A percentile compares a stretch with the other conserved stretches of the same genome.
These are phyloP conservation scores for Vanessa cardui DNA, from an alignment of 2,888 invertebrate species.

Conservation along the genomic window DNA sequence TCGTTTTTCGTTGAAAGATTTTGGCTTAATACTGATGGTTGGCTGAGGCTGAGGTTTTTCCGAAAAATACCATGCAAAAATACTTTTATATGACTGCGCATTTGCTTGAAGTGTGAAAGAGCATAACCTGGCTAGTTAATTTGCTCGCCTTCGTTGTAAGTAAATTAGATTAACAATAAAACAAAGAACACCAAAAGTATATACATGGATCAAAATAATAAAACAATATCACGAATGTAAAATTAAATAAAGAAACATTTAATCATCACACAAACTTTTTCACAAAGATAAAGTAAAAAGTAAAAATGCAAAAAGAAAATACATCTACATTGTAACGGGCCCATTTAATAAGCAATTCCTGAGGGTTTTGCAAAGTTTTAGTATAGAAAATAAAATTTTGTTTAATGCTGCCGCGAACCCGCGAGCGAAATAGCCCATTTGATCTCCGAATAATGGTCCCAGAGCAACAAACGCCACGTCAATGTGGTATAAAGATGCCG, in stretches of 20 bases:
- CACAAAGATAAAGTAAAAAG: slow-evolving; percentile 16
- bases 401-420: slow-evolving; percentile 62
- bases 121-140: too few species aligned
- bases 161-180: neutral
- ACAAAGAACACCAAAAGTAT: neutral
- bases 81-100: too few species aligned
- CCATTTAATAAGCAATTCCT: slow-evolving; percentile 52
- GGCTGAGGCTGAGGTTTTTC: too few species aligned
- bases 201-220: neutral
- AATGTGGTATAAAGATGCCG: slow-evolving; percentile 59
- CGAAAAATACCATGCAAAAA: too few species aligned
- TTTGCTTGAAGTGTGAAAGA: too few species aligned
- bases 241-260: neutral
- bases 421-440: slow-evolving; percentile 64
- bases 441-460: slow-evolving; percentile 66
- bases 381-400: slow-evolving; percentile 61
- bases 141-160: neutral
- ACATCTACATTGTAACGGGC: slow-evolving; percentile 30
- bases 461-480: slow-evolving; percentile 60
- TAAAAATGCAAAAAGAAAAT: slow-evolving; percentile 30
- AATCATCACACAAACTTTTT: slow-evolving; percentile 4
- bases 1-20: too few species aligned
- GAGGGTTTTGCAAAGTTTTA: slow-evolving; percentile 56
- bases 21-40: too few species aligned
- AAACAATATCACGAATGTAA: neutral